phyloP scores from a whole-genome alignment of 2,888 invertebrate genomes.

The Lagria hirta region DNA sequence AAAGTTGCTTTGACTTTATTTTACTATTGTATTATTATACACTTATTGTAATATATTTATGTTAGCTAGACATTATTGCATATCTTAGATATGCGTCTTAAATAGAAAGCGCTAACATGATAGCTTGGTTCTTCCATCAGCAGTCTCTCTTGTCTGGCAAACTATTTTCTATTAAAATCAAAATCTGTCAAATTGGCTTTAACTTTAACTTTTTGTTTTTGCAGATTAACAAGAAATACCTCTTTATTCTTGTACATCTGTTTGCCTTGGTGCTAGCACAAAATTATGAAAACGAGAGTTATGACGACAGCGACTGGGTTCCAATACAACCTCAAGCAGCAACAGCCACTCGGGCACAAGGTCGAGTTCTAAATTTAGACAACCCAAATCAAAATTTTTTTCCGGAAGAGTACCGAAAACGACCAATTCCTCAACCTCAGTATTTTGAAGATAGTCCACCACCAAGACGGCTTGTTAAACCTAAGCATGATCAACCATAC shows the following conservation, averaged over 20 bases:
- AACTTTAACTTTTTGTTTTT: conserved; percentile 20
- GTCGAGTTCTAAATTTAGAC: conserved; percentile 47
- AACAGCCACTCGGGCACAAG: conserved; percentile 41
- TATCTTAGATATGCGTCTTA: too few relatives aligned
- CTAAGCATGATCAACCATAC: conserved; percentile 34
- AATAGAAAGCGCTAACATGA: too few relatives aligned
- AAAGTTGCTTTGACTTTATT: too few relatives aligned
- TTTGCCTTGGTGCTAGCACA: conserved; percentile 16
- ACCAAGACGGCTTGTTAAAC: conserved; percentile 12
- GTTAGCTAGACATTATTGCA: too few relatives aligned
- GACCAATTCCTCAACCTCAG: conserved; percentile 42
- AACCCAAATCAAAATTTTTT: conserved; percentile 41
- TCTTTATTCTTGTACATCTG: conserved; percentile 25
- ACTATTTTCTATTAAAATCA: too few relatives aligned
- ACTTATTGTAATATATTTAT: too few relatives aligned
- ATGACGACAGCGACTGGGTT: conserved; percentile 59
- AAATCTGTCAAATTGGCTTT: not conserved
- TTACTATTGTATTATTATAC: too few relatives aligned
- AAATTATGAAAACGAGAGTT: too few relatives aligned
- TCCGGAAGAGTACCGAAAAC: conserved; percentile 40
- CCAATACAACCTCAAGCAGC: conserved; percentile 51
- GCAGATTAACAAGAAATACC: conserved; percentile 29
- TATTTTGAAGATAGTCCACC: conserved; percentile 47
- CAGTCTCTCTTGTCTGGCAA: too few relatives aligned
- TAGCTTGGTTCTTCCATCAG: too few relatives aligned